Evolutionary conservation across 2,113 vertebrate species (phyloP).

Genomic region (Hemiprocne comata): DNA sequence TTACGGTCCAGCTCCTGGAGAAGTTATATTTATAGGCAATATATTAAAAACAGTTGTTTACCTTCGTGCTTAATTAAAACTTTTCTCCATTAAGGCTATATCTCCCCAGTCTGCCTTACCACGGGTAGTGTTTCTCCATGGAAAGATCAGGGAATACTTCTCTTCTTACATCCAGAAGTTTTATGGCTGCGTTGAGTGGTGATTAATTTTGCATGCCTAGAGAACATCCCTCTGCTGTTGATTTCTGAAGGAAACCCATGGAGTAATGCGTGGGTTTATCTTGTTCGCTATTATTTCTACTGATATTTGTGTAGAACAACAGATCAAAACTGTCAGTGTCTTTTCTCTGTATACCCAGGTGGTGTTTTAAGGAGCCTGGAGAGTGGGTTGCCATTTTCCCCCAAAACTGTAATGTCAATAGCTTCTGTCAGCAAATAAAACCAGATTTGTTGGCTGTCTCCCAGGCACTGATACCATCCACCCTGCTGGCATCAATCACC

Average conservation of each 20-base stretch:
- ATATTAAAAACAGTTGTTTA: background rate
- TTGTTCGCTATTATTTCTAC: slow-evolving; percentile 3
- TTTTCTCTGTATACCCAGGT: slow-evolving; percentile 4
- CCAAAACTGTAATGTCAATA: slow-evolving; percentile 21
- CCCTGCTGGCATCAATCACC: slow-evolving; percentile 48
- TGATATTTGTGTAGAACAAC: slow-evolving; percentile 28
- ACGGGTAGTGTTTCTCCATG: background rate
- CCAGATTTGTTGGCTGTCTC: slow-evolving; percentile 12
- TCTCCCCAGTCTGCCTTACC: slow-evolving; percentile 19
- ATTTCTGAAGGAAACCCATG: slow-evolving; percentile 19
- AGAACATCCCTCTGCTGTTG: slow-evolving; percentile 33
- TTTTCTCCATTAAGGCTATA: background rate
- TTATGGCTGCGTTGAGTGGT: background rate
- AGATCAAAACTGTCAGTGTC: background rate
- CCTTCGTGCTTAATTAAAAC: slow-evolving; percentile 48
- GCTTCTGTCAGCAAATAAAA: slow-evolving; percentile 56
- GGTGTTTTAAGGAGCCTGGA: slow-evolving; percentile 41
- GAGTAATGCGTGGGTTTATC: slow-evolving; percentile 27
- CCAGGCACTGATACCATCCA: background rate
- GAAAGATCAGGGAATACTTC: slow-evolving; percentile 19
- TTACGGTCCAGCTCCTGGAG: background rate
- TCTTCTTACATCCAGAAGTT: background rate
- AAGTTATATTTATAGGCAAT: background rate
- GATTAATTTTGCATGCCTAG: slow-evolving; percentile 38
- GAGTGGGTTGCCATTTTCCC: slow-evolving; percentile 3